phyloP scores from a whole-genome alignment of 2,797 vertebrate genomes.

The Alosa sapidissima region DNA sequence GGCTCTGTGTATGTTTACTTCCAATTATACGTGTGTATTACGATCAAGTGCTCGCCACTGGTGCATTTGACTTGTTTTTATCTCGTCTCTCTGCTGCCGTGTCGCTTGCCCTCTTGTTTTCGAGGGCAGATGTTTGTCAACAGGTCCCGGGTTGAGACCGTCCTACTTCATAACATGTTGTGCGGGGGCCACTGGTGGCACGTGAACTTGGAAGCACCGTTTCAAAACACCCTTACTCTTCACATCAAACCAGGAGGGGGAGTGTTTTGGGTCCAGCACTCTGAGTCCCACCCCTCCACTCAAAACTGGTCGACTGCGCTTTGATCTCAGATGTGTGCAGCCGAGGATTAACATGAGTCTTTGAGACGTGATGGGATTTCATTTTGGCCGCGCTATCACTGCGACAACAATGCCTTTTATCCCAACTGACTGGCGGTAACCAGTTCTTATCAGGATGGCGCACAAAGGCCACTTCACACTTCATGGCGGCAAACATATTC shows the following conservation, averaged over 20 bases:
- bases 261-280: neutral
- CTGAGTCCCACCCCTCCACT: neutral
- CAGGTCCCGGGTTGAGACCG: neutral
- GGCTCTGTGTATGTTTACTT: slow-evolving; percentile 31
- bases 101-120: neutral
- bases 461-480: slow-evolving; percentile 43
- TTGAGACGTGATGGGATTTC: slow-evolving; percentile 39
- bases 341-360: slow-evolving; percentile 30
- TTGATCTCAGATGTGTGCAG: slow-evolving; percentile 45
- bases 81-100: neutral
- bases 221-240: slow-evolving; percentile 32
- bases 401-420: slow-evolving; percentile 48
- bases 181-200: neutral
- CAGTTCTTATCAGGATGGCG: slow-evolving; percentile 46
- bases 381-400: slow-evolving; percentile 40
- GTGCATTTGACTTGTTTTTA: neutral
- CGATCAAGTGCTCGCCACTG: neutral
- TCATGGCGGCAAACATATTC: slow-evolving; percentile 20
- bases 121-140: neutral
- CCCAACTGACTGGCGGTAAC: slow-evolving; percentile 37
- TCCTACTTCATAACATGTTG: neutral
- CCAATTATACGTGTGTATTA: neutral
- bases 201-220: neutral
- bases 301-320: neutral
- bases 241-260: slow-evolving; percentile 11